Evolutionary conservation across 2,888 invertebrate species (phyloP), one percentile per base, ranked within the genome.

Genomic region (Trilocha varians): DNA sequence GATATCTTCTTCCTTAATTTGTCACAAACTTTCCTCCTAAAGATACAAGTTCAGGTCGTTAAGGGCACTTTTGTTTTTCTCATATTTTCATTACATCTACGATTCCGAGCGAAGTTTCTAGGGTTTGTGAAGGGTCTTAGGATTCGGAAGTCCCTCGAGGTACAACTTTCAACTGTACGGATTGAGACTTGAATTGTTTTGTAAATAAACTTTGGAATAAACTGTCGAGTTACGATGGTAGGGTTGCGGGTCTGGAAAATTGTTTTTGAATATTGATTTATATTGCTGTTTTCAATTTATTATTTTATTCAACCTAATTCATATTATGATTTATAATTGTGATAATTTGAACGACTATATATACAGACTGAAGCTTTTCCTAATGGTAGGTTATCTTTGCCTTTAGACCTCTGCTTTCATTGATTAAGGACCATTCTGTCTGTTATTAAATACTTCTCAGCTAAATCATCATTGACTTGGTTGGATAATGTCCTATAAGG

Each of bases 11-110:
- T 34, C 32, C 70, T 70, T 71, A 77, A 77, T 78, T 77, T 76
- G 74, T 75, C 76, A 64, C 68, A 62, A 69, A 67, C 58, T 67
- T 69, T 58, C 47, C 50, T 56, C 50, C 9, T 34, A 52, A 49
- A 63, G 69, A 74, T 70, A 70, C 67, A 70, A 68, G 50, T 70
- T 70, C 25, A 46, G 41, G 43, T 49, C 59, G 62, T 65, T 75
- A 71, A 66, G 62, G 62, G 62, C 56, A 55, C 61, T 65, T 25
- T 66, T 66, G 62, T 64, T 66, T 64, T 62, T 59, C 59, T 62
- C 55, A 61, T 65, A 67, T 66, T 70, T 70, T 69, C 63, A 65
- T 65, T 68, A 62, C 49, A 37, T 41, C 34, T 45, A 34, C 36
- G 25, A 9, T 25, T 25, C 25, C 25, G 25, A 25, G 25, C 11